These are phyloP conservation scores for Taeniopygia guttata DNA, from an alignment of 2,797 vertebrate genomes.

Conservation along the genomic window DNA sequence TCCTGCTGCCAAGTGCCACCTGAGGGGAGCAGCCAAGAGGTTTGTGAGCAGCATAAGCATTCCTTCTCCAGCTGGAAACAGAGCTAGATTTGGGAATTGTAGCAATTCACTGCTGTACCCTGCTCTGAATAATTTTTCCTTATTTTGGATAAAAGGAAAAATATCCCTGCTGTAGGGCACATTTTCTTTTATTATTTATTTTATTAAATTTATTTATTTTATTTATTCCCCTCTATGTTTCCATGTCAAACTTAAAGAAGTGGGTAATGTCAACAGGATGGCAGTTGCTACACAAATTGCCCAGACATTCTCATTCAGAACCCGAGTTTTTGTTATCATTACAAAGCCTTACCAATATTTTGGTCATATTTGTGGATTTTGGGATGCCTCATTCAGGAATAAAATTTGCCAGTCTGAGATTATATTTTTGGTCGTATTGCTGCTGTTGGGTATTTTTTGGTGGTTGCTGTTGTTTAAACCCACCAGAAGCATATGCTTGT, in stretches of 20 bases:
- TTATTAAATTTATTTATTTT: too few species aligned
- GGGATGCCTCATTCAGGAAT: not conserved
- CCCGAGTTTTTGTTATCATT: not conserved
- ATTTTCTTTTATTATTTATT: not conserved
- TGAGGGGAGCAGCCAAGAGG: not conserved
- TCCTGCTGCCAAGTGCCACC: not conserved
- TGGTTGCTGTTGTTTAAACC: not conserved
- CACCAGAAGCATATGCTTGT: not conserved
- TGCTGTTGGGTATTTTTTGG: not conserved
- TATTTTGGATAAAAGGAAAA: not conserved
- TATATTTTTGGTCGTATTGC: fast-evolving
- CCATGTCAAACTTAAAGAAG: not conserved
- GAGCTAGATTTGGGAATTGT: not conserved
- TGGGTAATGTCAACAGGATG: not conserved
- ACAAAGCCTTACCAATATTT: not conserved
- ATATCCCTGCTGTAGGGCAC: fast-evolving
- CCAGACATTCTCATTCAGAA: not conserved
- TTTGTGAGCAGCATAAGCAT: not conserved
- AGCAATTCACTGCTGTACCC: not conserved
- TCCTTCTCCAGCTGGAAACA: not conserved
- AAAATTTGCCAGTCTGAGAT: not conserved
- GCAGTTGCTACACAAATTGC: not conserved
- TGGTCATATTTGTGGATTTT: not conserved
- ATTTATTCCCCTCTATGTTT: not conserved
- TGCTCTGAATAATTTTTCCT: not conserved